A percentile compares a stretch with the other conserved stretches of the same genome.
phyloP scores from a whole-genome alignment of 2,113 vertebrate genomes.

The Melanotaenia duboulayi region DNA sequence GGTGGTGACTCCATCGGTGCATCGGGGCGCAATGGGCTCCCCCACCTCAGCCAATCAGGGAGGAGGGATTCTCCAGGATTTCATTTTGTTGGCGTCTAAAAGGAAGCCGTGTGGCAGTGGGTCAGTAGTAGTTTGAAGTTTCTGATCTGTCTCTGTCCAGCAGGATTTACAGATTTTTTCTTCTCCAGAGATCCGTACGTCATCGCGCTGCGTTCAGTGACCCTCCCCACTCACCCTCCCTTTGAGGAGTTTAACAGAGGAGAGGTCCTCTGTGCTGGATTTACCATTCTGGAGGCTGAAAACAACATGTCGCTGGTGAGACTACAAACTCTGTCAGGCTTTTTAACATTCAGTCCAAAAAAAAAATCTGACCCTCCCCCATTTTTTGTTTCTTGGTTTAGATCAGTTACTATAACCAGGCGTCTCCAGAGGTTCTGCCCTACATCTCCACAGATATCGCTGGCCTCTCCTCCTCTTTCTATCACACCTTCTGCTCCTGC shows the following conservation, averaged over 20 bases:
- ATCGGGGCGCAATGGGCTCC: background rate
- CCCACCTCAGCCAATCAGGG: constrained; percentile 36
- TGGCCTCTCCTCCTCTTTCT: constrained; percentile 91
- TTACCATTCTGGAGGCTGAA: constrained; percentile 87
- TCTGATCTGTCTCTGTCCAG: background rate
- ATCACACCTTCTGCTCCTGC: constrained; percentile 86
- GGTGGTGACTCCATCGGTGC: constrained; percentile 84
- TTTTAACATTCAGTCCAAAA: background rate
- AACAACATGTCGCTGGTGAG: constrained; percentile 86
- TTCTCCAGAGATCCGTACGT: constrained; percentile 89
- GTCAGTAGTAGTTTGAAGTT: constrained; percentile 69
- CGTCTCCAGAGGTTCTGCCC: constrained; percentile 86
- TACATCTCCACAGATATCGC: constrained; percentile 91
- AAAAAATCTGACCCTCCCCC: background rate
- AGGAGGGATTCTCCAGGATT: constrained; percentile 86
- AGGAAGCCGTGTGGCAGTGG: constrained; percentile 88
- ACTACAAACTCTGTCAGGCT: background rate
- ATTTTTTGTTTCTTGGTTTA: constrained; percentile 49
- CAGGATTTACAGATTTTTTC: background rate
- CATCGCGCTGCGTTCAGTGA: constrained; percentile 91
- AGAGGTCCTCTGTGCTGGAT: constrained; percentile 93
- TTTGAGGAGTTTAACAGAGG: constrained; percentile 77
- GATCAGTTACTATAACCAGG: constrained; percentile 95
- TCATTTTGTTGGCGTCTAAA: constrained; percentile 90
- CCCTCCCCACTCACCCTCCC: constrained; percentile 84